A percentile compares a stretch with the other conserved stretches of the same genome.
These are phyloP conservation scores for Ferrisia virgata DNA, from an alignment of 2,888 invertebrate genomes.

Conservation along the genomic window DNA sequence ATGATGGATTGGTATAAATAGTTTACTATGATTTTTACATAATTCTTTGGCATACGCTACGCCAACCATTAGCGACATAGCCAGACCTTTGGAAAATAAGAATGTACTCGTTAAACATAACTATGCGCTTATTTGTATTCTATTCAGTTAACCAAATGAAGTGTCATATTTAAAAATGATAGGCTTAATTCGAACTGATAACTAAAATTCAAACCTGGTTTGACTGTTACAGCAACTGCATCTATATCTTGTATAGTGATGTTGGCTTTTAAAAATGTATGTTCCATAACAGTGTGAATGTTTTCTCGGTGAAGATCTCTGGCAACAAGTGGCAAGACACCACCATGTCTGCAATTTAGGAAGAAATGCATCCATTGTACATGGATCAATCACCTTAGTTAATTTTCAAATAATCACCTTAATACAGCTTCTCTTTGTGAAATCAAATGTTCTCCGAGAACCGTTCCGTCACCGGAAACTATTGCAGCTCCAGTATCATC, in stretches of 20 bases:
- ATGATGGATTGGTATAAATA: constrained; percentile 93
- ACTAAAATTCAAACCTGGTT: constrained; percentile 62
- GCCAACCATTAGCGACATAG: constrained; percentile 75
- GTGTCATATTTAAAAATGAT: no score
- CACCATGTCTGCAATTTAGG: constrained; percentile 65
- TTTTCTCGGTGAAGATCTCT: constrained; percentile 73
- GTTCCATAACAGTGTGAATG: constrained; percentile 69
- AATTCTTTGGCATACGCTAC: constrained; percentile 76
- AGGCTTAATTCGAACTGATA: no score
- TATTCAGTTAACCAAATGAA: no score
- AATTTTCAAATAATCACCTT: not conserved
- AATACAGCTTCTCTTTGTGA: constrained; percentile 65
- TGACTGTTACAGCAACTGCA: constrained; percentile 87
- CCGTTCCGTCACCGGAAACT: constrained; percentile 66
- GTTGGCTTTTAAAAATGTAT: constrained; percentile 58
- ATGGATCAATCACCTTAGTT: not conserved
- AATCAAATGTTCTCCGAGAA: constrained; percentile 75
- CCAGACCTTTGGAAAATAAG: constrained; percentile 60
- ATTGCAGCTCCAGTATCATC: constrained; percentile 95
- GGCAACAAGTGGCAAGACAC: constrained; percentile 86
- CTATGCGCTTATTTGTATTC: no score
- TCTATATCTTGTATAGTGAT: constrained; percentile 66
- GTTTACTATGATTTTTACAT: constrained; percentile 65
- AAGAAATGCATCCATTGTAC: not conserved
- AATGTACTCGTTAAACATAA: no score